These are phyloP conservation scores for Marronus borbonicus DNA, from an alignment of 2,888 invertebrate genomes.

Conservation along the genomic window DNA sequence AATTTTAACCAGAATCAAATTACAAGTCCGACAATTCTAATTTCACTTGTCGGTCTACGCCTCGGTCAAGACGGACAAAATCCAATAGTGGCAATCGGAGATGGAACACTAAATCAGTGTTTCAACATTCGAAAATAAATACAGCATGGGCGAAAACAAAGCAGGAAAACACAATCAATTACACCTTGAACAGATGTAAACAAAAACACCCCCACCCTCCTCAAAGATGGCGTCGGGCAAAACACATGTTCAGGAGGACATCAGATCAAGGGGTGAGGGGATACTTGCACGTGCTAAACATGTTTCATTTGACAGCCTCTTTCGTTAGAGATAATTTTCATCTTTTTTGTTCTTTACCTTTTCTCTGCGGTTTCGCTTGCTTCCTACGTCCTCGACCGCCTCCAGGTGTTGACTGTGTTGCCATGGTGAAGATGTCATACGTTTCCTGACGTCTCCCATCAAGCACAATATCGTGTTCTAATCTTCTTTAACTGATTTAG, in stretches of 20 bases:
- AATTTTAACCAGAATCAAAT: neutral
- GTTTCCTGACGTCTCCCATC: slow-evolving; percentile 65
- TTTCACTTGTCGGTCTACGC: slow-evolving; percentile 6
- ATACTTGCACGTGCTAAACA: slow-evolving; percentile 47
- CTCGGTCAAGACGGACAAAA: slow-evolving; percentile 11
- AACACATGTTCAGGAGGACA: slow-evolving; percentile 54
- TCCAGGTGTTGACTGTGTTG: slow-evolving; percentile 61
- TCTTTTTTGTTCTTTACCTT: slow-evolving; percentile 70
- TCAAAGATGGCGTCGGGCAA: slow-evolving; percentile 63
- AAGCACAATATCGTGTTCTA: slow-evolving; percentile 59
- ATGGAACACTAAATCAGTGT: neutral
- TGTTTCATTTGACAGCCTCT: slow-evolving; percentile 24
- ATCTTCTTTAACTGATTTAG: slow-evolving; percentile 9
- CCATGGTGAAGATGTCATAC: slow-evolving; percentile 60
- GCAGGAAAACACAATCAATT: slow-evolving; percentile 10
- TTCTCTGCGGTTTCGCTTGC: slow-evolving; percentile 76
- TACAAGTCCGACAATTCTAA: slow-evolving; percentile 12
- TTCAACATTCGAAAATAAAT: slow-evolving; percentile 2
- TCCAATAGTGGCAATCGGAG: slow-evolving; percentile 5
- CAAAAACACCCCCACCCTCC: slow-evolving; percentile 62
- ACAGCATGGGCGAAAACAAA: slow-evolving; percentile 17
- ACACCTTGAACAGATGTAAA: slow-evolving; percentile 55
- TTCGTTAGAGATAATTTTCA: slow-evolving; percentile 3
- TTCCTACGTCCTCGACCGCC: slow-evolving; percentile 72
- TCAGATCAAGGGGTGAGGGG: slow-evolving; percentile 8